phyloP scores from a whole-genome alignment of 2,888 invertebrate genomes.

The Hymenopus coronatus region DNA sequence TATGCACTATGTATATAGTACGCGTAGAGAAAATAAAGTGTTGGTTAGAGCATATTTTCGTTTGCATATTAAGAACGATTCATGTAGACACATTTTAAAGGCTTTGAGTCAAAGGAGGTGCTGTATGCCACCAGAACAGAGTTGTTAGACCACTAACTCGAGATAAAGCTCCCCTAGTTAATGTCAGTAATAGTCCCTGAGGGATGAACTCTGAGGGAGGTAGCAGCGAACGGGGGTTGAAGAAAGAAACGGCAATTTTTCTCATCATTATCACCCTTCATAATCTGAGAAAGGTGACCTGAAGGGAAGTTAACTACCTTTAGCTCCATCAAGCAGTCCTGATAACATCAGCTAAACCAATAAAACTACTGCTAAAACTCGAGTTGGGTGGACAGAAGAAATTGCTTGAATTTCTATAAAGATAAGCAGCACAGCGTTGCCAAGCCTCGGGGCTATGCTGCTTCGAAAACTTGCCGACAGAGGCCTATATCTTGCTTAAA shows the following conservation, averaged over 20 bases:
- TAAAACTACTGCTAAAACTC: not conserved
- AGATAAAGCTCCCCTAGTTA: not conserved
- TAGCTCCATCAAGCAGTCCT: not conserved
- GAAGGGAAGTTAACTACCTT: not conserved
- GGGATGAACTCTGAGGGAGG: not conserved
- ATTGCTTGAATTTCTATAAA: not conserved
- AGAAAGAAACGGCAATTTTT: not conserved
- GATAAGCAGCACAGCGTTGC: not conserved
- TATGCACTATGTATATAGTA: no score
- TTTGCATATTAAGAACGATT: no score
- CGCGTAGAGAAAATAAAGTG: no score
- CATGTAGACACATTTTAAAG: no score
- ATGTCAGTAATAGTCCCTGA: not conserved
- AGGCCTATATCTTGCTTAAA: not conserved
- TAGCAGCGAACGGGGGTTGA: not conserved
- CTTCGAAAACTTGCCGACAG: not conserved
- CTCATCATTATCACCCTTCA: not conserved
- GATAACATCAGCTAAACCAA: not conserved
- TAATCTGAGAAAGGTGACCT: constrained; percentile 7
- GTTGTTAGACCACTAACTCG: not conserved
- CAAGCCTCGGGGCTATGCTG: not conserved
- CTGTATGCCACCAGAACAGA: not conserved
- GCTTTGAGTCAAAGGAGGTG: no score
- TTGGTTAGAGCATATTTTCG: no score
- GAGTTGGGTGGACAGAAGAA: not conserved